Conservation (phyloP, 1,140 invertebrate species). For the Euura lappo region DNA sequence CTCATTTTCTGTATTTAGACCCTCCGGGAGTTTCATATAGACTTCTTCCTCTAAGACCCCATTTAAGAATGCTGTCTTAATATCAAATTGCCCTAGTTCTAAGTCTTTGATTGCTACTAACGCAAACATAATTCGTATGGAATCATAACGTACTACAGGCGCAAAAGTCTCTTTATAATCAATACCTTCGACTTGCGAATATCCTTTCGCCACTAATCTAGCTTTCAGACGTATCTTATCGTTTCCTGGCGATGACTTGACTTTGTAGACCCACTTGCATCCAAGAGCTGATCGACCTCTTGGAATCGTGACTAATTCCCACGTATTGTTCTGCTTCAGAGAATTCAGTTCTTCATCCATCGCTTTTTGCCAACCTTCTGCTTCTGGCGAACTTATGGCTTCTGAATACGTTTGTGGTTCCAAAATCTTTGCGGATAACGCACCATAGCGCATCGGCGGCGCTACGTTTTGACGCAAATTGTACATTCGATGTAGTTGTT, state of each 20-base stretch:
- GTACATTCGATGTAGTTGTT: too few relatives aligned
- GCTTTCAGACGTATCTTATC: conserved; percentile 15
- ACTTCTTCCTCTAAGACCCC: not conserved
- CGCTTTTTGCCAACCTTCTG: not conserved
- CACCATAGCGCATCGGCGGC: too few relatives aligned
- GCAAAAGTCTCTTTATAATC: too few relatives aligned
- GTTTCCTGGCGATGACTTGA: not conserved
- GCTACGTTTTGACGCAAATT: too few relatives aligned
- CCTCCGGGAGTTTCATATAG: too few relatives aligned
- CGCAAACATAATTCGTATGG: not conserved
- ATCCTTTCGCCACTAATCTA: conserved; percentile 33
- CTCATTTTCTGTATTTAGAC: too few relatives aligned
- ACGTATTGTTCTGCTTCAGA: not conserved
- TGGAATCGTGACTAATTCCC: not conserved
- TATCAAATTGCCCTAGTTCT: not conserved
- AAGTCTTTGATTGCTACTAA: not conserved
- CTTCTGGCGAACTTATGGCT: not conserved
- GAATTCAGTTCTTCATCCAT: not conserved
- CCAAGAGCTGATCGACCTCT: not conserved
- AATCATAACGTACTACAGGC: not conserved
- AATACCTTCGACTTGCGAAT: conserved; percentile 27
- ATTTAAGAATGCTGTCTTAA: not conserved
- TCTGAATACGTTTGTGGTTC: not conserved
- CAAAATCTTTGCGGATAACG: too few relatives aligned
- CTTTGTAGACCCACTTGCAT: not conserved